Base-by-base conservation (phyloP, 1,140 invertebrate genomes). In the Anastatus disparis region DNA sequence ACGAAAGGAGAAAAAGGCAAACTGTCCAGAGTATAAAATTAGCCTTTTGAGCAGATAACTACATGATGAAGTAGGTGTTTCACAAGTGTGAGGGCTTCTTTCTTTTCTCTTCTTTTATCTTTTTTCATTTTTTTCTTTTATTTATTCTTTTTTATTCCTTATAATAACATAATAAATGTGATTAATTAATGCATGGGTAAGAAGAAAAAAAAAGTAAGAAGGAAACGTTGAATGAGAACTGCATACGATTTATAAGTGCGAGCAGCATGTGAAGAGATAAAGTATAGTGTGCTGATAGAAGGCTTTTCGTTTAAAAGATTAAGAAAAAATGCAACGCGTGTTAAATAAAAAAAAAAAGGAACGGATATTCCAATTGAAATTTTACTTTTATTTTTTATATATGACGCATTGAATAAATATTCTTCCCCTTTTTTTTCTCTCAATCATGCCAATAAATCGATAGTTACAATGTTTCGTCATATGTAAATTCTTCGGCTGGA, bases 31-130 rank as follows among this genome's bases (percentile, higher is more conserved):
- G 48, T 53, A 70, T 48, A 48, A 70, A 70, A 70, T 70, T 63
- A 70, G 59, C 48, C 68, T 70, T 70, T 58, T 38, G 17, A 64
- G 12, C 20, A 56, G 61, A 63, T 70, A 70, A 62, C 58, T 17
- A 48, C 67, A 35, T 55, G 58, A 62, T 63, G 42, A 64, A 70
- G 68, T 63, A 48, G 52, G 59, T 56, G 68, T 56, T 62, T 67
- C 35, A 31, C 35, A 46, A 15, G 27, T 13, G 2, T 8, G 27
- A 31, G 52, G 55, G 38, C 20, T 40, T 42, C 58, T 64, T 70
- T n/a, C n/a, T 2, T 35, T 35, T 35, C 31, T 35, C 10, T 35
- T 35, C 31, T 35, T 64, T 64, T 70, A n/a, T 42, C 58, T 64
- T 70, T n/a, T n/a, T 2, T 35, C 17, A 6, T 10, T 35, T 35